Evolutionary conservation across 2,888 invertebrate genomes (phyloP), one percentile per base, ranked within the genome.

Genomic region (Stegophylla sp.): DNA sequence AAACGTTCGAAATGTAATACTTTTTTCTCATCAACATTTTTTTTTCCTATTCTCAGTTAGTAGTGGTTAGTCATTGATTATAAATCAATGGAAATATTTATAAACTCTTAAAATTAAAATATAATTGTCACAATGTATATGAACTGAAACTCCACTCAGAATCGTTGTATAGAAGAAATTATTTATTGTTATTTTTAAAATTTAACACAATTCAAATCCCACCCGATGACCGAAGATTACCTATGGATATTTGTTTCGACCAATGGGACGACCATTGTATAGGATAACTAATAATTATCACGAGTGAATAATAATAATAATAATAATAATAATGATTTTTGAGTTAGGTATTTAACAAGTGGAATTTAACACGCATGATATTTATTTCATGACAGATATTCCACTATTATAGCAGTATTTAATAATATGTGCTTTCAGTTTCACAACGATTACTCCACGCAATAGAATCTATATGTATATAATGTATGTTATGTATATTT

Each of bases 231-330:
- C 34, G 4, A 34, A 5, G 4, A n/a, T 20, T 53, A 20, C 1
- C 20, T 2, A 23, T 56, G n/a, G n/a, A n/a, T n/a, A n/a, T n/a
- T 56, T 56, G 23, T 45, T 13, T 45, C 56, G 23, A 56, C 15
- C 20, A 10, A 53, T 53, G 34, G 23, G 20, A 56, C 12, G 56
- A 56, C 12, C 20, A 1, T 10, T 20, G 3, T 20, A 4, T 2
- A 12, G 5, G n/a, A 1, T 45, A 66, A 66, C 23, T 45, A 48
- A 23, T 17, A 48, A 45, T 67, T 7, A 45, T 64, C 13, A n/a
- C 17, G 45, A 48, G 17, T 26, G 17, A 67, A 67, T 20, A 43
- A 48, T 45, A 67, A 67, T 67, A 26, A 67, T 15, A 67, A 67
- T 20, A 43, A 48, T 45, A 67, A 67, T 67, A 26, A 67, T 15